These are phyloP conservation scores for Pygoscelis adeliae DNA, from an alignment of 2,113 vertebrate genomes.

Conservation along the genomic window DNA sequence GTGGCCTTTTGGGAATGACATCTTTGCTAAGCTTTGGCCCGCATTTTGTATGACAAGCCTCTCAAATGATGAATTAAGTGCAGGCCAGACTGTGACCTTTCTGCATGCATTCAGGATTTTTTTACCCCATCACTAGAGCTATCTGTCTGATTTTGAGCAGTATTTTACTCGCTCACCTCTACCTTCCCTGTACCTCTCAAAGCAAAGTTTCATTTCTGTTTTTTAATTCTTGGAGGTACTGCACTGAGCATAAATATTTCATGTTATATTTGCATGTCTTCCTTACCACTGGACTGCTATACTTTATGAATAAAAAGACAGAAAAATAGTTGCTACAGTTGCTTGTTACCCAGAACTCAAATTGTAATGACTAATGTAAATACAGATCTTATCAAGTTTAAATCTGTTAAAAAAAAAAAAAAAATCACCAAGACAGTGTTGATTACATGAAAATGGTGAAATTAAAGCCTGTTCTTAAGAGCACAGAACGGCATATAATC, in stretches of 20 bases:
- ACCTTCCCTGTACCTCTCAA: not conserved
- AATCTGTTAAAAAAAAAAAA: not conserved
- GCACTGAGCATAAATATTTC: not conserved
- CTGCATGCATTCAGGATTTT: not conserved
- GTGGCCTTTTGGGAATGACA: not conserved
- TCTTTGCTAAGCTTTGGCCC: not conserved
- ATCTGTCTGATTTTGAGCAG: not conserved
- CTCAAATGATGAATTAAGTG: not conserved
- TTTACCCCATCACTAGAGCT: not conserved
- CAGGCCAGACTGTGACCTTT: not conserved
- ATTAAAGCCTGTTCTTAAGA: not conserved
- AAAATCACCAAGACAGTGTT: not conserved
- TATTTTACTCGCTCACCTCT: not conserved
- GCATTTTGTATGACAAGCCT: not conserved
- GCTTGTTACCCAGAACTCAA: not conserved
- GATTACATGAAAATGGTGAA: not conserved
- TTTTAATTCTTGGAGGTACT: not conserved
- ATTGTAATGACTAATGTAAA: not conserved
- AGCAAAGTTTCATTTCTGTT: not conserved
- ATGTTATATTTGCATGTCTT: not conserved
- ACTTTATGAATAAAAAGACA: constrained; percentile 19
- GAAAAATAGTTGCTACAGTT: not conserved
- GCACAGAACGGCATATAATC: not conserved
- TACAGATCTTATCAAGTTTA: not conserved
- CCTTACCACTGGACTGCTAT: not conserved